Evolutionary conservation across 2,113 vertebrate species (phyloP).

Genomic region (Brachyhypopomus gauderio): DNA sequence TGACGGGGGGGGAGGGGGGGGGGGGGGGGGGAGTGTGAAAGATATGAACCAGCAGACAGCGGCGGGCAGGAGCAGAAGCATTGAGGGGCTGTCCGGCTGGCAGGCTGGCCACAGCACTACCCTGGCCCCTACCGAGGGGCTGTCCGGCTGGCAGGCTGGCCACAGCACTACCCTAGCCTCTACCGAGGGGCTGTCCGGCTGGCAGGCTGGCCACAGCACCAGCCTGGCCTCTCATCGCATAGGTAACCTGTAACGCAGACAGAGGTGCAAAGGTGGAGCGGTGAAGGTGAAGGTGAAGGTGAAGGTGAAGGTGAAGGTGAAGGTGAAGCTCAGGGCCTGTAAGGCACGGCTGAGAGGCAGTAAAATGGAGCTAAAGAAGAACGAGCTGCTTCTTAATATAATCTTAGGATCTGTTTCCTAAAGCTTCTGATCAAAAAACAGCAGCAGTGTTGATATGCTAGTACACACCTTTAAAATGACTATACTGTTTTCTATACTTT

Average conservation of each 20-base stretch:
- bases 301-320: slow-evolving; percentile 20
- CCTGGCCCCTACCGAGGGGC: slow-evolving; percentile 10
- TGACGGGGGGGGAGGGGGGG: not conserved
- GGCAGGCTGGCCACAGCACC: slow-evolving; percentile 21
- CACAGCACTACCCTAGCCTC: slow-evolving; percentile 29
- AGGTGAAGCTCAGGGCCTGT: slow-evolving; percentile 8
- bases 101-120: slow-evolving; percentile 21
- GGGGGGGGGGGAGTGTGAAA: not conserved
- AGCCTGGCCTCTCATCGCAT: slow-evolving; percentile 14
- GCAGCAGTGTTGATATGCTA: too few species aligned
- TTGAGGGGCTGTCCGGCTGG: too few species aligned
- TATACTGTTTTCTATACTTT: too few species aligned
- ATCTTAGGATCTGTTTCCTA: too few species aligned
- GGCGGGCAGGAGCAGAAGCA: slow-evolving; percentile 1
- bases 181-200: not conserved
- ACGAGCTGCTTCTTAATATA: not conserved
- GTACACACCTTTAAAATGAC: too few species aligned
- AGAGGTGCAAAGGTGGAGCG: slow-evolving; percentile 3
- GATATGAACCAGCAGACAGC: not conserved
- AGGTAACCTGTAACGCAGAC: slow-evolving; percentile 45
- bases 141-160: too few species aligned
- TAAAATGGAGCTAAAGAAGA: not conserved
- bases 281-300: slow-evolving; percentile 29
- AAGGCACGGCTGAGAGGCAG: slow-evolving; percentile 3
- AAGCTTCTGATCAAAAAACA: too few species aligned